Percentiles rank a stretch among this genome's conserved stretches.
Conservation (phyloP, 2,888 invertebrate species). For the Hypselothyrea guttata region DNA sequence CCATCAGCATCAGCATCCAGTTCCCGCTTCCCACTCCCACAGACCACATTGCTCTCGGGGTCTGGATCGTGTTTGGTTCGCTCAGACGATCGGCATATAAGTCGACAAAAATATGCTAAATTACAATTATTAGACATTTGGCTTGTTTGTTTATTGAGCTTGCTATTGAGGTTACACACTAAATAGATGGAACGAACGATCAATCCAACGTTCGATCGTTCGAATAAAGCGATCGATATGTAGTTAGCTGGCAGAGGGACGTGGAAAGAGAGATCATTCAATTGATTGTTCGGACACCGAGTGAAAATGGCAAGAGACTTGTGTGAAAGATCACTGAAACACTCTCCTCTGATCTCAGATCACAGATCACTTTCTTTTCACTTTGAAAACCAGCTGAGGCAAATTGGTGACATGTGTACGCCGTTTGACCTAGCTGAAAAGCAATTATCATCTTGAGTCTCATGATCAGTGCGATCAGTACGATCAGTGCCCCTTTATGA, state of each 20-base stretch:
- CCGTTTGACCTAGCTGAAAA: constrained; percentile 63
- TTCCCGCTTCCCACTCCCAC: constrained; percentile 23
- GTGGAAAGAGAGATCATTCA: constrained; percentile 50
- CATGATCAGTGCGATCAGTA: constrained; percentile 51
- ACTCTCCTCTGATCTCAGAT: constrained; percentile 3
- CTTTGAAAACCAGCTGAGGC: constrained; percentile 30
- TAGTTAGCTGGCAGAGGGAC: constrained; percentile 3
- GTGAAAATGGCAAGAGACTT: constrained; percentile 62
- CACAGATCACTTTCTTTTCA: constrained; percentile 49
- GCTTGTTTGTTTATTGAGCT: constrained; percentile 77
- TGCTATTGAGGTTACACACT: constrained; percentile 70
- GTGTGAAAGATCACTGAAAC: constrained; percentile 57
- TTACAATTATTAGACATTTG: constrained; percentile 77
- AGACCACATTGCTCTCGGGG: constrained; percentile 46
- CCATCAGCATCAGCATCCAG: constrained; percentile 12
- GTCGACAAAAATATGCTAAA: constrained; percentile 73
- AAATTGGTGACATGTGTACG: constrained; percentile 63
- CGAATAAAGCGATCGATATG: constrained; percentile 64
- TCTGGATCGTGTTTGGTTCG: constrained; percentile 66
- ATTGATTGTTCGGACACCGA: constrained; percentile 58
- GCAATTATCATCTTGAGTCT: constrained; percentile 67
- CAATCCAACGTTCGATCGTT: constrained; percentile 48
- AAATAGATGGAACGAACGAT: constrained; percentile 67
- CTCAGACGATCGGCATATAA: constrained; percentile 63
- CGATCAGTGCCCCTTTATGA: constrained; percentile 44